Percentiles rank a stretch among this genome's conserved stretches.
Conservation (phyloP, 2,113 vertebrate genomes). For the Scatophagus argus region DNA sequence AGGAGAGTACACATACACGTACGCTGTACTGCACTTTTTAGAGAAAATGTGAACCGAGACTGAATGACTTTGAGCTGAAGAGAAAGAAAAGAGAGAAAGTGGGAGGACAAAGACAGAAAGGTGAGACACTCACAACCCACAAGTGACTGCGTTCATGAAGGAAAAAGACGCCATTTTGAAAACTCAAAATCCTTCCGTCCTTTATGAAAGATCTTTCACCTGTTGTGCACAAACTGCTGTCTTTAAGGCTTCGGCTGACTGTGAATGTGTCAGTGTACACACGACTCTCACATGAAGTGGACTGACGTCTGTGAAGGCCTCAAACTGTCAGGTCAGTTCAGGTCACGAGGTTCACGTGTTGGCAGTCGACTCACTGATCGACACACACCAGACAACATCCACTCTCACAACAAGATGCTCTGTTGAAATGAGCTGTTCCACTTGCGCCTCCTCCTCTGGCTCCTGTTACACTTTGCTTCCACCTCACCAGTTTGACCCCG, state of each 20-base stretch:
- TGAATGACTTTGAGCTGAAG: slow-evolving; percentile 12
- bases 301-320: too few relatives aligned
- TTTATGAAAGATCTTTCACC: too few relatives aligned
- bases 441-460: background rate
- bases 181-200: too few relatives aligned
- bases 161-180: too few relatives aligned
- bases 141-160: slow-evolving; percentile 36
- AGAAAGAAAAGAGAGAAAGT: background rate
- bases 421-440: background rate
- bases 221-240: too few relatives aligned
- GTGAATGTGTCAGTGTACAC: too few relatives aligned
- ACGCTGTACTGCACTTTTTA: background rate
- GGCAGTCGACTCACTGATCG: too few relatives aligned
- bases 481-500: background rate
- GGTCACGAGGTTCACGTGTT: too few relatives aligned
- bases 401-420: background rate
- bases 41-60: background rate
- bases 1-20: background rate
- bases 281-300: too few relatives aligned
- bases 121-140: background rate
- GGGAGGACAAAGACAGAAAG: background rate
- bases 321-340: too few relatives aligned
- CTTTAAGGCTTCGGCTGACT: too few relatives aligned
- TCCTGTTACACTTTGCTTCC: background rate
- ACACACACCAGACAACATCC: too few relatives aligned